These are phyloP conservation scores for Piprites chloris DNA, from an alignment of 2,113 vertebrate species.

Conservation along the genomic window DNA sequence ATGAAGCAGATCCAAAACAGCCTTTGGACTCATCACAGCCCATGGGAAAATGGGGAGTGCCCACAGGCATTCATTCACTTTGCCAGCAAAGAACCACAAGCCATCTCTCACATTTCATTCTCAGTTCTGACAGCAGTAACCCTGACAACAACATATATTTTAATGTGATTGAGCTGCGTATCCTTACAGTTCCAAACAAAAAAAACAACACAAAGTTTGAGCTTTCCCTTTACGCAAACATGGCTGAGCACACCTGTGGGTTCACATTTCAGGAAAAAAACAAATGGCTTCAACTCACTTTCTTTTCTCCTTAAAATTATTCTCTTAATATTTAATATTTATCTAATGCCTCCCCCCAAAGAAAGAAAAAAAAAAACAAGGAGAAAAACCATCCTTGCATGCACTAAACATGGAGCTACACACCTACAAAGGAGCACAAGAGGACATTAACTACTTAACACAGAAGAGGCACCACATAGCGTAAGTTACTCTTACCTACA, in stretches of 20 bases:
- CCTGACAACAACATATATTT: neutral
- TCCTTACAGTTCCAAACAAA: neutral
- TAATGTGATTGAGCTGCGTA: neutral
- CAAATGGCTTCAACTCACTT: neutral
- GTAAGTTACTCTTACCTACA: neutral
- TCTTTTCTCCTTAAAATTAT: neutral
- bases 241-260: neutral
- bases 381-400: neutral
- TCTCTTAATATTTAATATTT: neutral
- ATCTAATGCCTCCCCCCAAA: neutral
- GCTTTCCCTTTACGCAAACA: neutral
- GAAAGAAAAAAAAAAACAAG: neutral
- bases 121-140: neutral
- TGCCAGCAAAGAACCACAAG: neutral
- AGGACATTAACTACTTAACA: rapidly evolving
- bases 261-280: neutral
- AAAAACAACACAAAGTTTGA: neutral
- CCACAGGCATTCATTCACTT: neutral
- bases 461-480: rapidly evolving
- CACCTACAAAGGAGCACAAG: neutral
- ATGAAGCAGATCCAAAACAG: neutral
- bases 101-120: neutral
- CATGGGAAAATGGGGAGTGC: neutral
- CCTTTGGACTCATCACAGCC: neutral
- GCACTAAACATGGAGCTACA: rapidly evolving